phyloP scores from a whole-genome alignment of 1,140 invertebrate genomes.

The Magallana ariakensis region DNA sequence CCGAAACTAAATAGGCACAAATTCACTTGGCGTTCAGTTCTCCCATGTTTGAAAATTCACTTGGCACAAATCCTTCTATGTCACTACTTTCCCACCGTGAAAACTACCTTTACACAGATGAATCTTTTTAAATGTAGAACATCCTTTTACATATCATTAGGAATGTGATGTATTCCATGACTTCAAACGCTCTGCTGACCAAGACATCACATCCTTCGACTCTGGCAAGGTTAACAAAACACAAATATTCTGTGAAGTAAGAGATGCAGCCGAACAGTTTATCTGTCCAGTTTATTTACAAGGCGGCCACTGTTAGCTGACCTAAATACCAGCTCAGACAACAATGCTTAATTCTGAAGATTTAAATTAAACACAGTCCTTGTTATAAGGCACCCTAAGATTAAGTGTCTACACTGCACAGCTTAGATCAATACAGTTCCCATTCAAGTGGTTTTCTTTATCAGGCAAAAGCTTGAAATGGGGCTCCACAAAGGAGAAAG shows the following conservation, averaged over 20 bases:
- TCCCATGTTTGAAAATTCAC: conserved; percentile 11
- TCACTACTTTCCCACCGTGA: background rate
- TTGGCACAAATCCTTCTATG: background rate
- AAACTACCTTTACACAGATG: background rate
- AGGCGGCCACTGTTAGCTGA: conserved; percentile 3
- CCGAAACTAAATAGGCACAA: background rate
- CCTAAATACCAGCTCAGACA: conserved; percentile 30
- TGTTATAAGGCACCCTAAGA: background rate
- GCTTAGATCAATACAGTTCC: conserved; percentile 34
- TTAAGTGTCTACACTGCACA: conserved; percentile 33
- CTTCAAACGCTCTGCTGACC: conserved; percentile 25
- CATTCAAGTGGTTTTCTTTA: conserved; percentile 36
- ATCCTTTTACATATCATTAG: conserved; percentile 28
- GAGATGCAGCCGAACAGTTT: background rate
- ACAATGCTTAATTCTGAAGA: conserved; percentile 22
- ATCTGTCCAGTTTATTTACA: conserved; percentile 23
- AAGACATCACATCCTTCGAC: conserved; percentile 25
- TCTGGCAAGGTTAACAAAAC: conserved; percentile 26
- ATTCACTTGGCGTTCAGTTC: conserved; percentile 2
- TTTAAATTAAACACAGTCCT: conserved; percentile 35
- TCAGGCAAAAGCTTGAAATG: conserved; percentile 38
- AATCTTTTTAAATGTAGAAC: conserved; percentile 23
- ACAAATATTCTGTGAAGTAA: background rate
- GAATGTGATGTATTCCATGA: conserved; percentile 24
- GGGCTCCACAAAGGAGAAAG: background rate